A percentile compares a stretch with the other conserved stretches of the same genome.
These are phyloP conservation scores for Mythimna pallens DNA, from an alignment of 2,888 invertebrate species.

Conservation along the genomic window DNA sequence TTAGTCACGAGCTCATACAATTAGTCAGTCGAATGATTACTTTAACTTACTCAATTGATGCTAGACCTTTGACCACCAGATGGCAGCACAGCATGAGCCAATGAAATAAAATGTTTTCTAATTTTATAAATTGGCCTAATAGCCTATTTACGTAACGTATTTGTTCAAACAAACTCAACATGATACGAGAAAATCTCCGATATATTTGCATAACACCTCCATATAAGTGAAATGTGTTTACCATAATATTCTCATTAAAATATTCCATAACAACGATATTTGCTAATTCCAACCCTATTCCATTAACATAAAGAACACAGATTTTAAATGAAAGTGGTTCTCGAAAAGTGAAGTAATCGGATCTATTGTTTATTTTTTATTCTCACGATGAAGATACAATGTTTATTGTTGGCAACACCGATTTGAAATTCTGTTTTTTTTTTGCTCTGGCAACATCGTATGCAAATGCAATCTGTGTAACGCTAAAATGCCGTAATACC, in stretches of 20 bases:
- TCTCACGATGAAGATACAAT: constrained; percentile 68
- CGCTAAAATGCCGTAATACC: constrained; percentile 31
- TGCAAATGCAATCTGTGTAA: constrained; percentile 56
- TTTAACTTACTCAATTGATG: not conserved
- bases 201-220: constrained; percentile 65
- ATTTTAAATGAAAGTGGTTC: constrained; percentile 61
- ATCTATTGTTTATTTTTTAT: constrained; percentile 65
- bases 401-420: constrained; percentile 66
- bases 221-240: constrained; percentile 69
- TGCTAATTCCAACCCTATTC: constrained; percentile 51
- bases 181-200: constrained; percentile 53
- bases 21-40: no score
- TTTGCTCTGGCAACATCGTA: constrained; percentile 54
- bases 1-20: no score
- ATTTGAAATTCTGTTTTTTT: constrained; percentile 50
- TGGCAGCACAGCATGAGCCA: not conserved
- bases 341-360: constrained; percentile 63
- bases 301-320: constrained; percentile 31
- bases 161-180: constrained; percentile 37
- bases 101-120: constrained; percentile 14
- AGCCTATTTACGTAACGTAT: constrained; percentile 32
- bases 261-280: constrained; percentile 25
- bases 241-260: constrained; percentile 69
- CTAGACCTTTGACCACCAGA: not conserved
- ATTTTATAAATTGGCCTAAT: constrained; percentile 13